These are phyloP conservation scores for Bombus waltoni DNA, from an alignment of 1,140 invertebrate genomes.

Conservation along the genomic window DNA sequence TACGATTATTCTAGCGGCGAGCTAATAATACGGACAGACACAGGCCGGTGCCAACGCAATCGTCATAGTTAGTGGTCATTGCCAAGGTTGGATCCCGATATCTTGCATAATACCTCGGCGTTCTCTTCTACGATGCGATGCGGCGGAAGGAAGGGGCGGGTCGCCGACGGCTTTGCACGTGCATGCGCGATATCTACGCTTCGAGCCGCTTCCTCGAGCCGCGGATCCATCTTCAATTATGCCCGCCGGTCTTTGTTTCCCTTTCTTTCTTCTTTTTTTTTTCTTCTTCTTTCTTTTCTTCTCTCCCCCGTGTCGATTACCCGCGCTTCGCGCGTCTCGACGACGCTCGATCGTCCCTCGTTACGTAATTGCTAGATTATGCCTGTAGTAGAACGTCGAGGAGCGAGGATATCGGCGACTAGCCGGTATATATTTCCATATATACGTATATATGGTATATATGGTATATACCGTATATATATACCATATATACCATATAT, in stretches of 20 bases:
- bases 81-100: conserved; percentile 57
- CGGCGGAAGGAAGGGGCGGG: too few relatives aligned
- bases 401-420: too few relatives aligned
- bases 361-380: conserved; percentile 1
- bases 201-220: not conserved
- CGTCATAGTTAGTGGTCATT: conserved; percentile 59
- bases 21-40: conserved; percentile 51
- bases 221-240: not conserved
- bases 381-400: too few relatives aligned
- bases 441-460: too few relatives aligned
- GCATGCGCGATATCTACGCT: conserved; percentile 1
- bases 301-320: conserved; percentile 5
- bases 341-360: not conserved
- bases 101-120: conserved; percentile 62
- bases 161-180: not conserved
- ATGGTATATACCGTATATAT: too few relatives aligned
- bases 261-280: too few relatives aligned
- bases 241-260: too few relatives aligned
- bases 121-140: not conserved
- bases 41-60: conserved; percentile 32
- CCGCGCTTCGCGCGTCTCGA: not conserved
- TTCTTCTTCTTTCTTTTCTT: too few relatives aligned
- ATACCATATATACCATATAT: too few relatives aligned
- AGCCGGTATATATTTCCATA: too few relatives aligned
- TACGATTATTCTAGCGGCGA: conserved; percentile 31